Conservation (phyloP, 2,797 vertebrate species). For the Bradypus variegatus region DNA sequence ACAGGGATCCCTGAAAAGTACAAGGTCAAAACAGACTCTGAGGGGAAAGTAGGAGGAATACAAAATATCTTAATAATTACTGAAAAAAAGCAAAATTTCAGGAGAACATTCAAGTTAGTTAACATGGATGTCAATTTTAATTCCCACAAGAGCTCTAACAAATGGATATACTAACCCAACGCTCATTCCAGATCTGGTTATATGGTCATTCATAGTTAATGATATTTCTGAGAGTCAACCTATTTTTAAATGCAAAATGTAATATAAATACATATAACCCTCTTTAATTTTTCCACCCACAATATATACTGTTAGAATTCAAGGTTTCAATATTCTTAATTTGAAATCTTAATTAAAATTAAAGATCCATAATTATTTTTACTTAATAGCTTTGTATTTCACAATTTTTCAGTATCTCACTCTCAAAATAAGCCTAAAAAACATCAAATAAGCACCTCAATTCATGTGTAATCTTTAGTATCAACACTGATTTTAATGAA, state of each 20-base stretch:
- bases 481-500: constrained; percentile 8
- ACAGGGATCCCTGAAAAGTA: not conserved
- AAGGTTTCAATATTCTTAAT: constrained; percentile 28
- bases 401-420: not conserved
- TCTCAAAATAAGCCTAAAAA: not conserved
- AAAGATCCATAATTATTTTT: not conserved
- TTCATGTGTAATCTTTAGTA: constrained; percentile 20
- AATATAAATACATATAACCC: not conserved
- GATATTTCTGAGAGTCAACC: constrained; percentile 21
- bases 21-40: not conserved
- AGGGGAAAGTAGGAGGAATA: not conserved
- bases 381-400: constrained; percentile 26
- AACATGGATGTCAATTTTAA: constrained; percentile 9
- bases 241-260: not conserved
- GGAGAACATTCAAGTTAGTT: constrained; percentile 17
- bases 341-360: not conserved
- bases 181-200: not conserved
- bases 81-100: constrained; percentile 26
- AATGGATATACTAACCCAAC: constrained; percentile 18
- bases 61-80: not conserved
- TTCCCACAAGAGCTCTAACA: constrained; percentile 25
- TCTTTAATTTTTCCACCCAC: not conserved
- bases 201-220: not conserved
- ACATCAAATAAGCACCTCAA: not conserved
- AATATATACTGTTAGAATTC: constrained; percentile 12